These are phyloP conservation scores for Bombus sibiricus DNA, from an alignment of 1,140 invertebrate species.

Conservation along the genomic window DNA sequence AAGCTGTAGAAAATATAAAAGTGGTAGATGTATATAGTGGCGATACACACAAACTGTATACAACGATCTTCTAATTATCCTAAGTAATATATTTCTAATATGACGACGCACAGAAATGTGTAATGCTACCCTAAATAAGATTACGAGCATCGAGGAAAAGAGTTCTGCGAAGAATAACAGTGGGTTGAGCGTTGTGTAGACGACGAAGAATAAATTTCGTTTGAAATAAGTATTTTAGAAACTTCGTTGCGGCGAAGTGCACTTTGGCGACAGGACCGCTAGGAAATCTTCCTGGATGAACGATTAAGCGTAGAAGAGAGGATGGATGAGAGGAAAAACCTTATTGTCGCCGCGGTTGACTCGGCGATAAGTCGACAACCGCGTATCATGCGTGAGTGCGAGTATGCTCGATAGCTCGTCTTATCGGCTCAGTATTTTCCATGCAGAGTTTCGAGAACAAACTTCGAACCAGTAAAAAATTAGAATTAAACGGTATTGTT, in stretches of 20 bases:
- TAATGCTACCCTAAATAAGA: not conserved
- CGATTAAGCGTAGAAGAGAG: not conserved
- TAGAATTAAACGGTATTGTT: not conserved
- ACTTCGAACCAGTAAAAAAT: not conserved
- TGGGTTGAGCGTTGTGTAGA: not conserved
- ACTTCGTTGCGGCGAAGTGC: not conserved
- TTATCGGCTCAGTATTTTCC: constrained; percentile 17
- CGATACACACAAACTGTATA: too few species aligned
- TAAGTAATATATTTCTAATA: too few species aligned
- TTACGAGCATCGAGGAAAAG: not conserved
- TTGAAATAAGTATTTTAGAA: not conserved
- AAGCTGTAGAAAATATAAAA: too few species aligned
- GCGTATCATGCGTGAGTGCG: constrained; percentile 23
- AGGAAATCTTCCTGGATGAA: not conserved
- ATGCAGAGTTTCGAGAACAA: not conserved
- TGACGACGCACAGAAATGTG: too few species aligned
- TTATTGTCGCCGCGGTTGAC: constrained; percentile 23
- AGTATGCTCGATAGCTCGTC: constrained; percentile 18
- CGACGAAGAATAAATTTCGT: not conserved
- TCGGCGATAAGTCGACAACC: constrained; percentile 9
- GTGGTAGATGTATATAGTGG: too few species aligned
- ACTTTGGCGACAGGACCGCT: not conserved
- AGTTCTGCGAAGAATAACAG: not conserved
- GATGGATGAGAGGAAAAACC: constrained; percentile 1
- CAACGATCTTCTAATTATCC: too few species aligned